A percentile compares a stretch with the other conserved stretches of the same genome.
Conservation (phyloP, 2,888 invertebrate species). For the Resseliella maxima region DNA sequence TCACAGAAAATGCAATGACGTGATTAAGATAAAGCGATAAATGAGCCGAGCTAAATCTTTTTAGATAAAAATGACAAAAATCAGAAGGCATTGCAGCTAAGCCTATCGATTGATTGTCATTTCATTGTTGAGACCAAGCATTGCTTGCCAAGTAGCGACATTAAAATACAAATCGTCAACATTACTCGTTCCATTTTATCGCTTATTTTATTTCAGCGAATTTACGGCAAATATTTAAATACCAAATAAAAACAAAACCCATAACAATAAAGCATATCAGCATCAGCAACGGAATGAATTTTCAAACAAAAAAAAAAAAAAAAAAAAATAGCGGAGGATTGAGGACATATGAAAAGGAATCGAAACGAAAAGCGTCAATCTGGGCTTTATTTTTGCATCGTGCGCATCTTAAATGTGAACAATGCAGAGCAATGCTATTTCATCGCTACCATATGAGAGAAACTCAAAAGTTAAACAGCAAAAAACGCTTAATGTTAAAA, state of each 20-base stretch:
- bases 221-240: background rate
- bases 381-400: slow-evolving; percentile 14
- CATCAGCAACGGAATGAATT: background rate
- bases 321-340: background rate
- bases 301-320: background rate
- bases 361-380: slow-evolving; percentile 1
- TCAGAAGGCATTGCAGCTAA: background rate
- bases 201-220: slow-evolving; percentile 19
- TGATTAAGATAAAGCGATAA: background rate
- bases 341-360: slow-evolving; percentile 45
- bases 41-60: background rate
- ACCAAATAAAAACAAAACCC: background rate
- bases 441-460: background rate
- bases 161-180: background rate
- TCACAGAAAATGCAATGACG: background rate
- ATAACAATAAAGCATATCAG: slow-evolving; percentile 16
- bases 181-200: slow-evolving; percentile 12
- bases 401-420: background rate
- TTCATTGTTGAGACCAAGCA: background rate
- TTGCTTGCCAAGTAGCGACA: background rate
- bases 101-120: slow-evolving; percentile 23
- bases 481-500: slow-evolving; percentile 34
- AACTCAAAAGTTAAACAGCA: background rate
- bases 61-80: background rate
- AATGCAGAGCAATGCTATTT: background rate